phyloP scores from a whole-genome alignment of 35 echinoderm and acorn worm genomes.

The Acanthaster planci region DNA sequence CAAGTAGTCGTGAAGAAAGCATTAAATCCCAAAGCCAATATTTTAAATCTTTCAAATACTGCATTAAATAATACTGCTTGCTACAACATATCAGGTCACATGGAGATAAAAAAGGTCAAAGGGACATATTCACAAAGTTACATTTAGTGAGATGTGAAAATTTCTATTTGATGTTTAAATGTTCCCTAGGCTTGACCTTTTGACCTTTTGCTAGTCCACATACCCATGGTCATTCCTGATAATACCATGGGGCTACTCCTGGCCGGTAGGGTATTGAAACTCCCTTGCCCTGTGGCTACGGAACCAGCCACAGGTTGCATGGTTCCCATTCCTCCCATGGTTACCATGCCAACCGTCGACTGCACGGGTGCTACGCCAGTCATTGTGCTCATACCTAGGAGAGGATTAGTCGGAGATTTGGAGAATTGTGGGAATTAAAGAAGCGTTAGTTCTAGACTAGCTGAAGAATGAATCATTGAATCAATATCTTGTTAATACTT shows the following conservation, averaged over 20 bases:
- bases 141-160: background rate
- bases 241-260: background rate
- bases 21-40: too few relatives aligned
- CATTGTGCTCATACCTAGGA: constrained; percentile 6
- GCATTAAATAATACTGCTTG: too few relatives aligned
- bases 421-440: background rate
- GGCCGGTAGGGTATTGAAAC: constrained; percentile 38
- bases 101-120: background rate
- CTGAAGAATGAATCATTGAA: too few relatives aligned
- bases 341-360: background rate
- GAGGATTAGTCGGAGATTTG: background rate
- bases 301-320: constrained; percentile 28
- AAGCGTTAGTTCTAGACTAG: too few relatives aligned
- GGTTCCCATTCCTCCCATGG: constrained; percentile 41
- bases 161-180: too few relatives aligned
- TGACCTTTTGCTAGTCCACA: background rate
- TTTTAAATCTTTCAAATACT: too few relatives aligned
- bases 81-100: too few relatives aligned
- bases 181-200: too few relatives aligned
- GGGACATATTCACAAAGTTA: background rate
- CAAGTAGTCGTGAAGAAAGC: too few relatives aligned
- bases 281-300: constrained; percentile 20
- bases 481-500: too few relatives aligned
- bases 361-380: background rate
- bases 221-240: constrained; percentile 15